A percentile compares a stretch with the other conserved stretches of the same genome.
Conservation (phyloP, 2,113 vertebrate genomes). For the Emydura subglobosa region DNA sequence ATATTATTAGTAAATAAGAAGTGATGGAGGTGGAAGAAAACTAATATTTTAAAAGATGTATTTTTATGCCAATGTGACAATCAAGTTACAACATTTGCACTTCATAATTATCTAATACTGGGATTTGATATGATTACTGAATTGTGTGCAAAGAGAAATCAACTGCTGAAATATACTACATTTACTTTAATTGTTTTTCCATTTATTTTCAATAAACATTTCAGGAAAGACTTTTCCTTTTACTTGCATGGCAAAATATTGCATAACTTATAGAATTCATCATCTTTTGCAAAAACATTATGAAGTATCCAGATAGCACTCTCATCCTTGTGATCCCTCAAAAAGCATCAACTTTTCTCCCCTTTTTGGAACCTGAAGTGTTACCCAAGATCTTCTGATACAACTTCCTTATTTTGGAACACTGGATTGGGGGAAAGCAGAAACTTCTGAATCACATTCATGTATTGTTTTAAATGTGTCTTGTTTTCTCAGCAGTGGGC, state of each 20-base stretch:
- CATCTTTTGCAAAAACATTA: background rate
- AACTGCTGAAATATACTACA: background rate
- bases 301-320: background rate
- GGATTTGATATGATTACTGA: background rate
- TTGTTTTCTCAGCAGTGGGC: background rate
- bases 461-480: background rate
- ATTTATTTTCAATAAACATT: background rate
- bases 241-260: background rate
- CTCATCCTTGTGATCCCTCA: background rate
- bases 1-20: background rate
- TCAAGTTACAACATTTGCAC: background rate
- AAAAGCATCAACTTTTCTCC: background rate
- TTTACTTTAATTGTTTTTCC: background rate
- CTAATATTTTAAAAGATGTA: background rate
- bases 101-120: background rate
- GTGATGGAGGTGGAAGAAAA: background rate
- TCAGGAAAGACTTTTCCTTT: background rate
- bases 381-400: background rate
- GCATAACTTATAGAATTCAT: background rate
- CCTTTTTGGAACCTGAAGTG: background rate
- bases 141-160: background rate
- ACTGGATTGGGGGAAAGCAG: background rate
- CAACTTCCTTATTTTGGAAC: background rate
- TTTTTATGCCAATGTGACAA: background rate
- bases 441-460: background rate